Conservation (phyloP, 2,113 vertebrate genomes). For the Indri indri region DNA sequence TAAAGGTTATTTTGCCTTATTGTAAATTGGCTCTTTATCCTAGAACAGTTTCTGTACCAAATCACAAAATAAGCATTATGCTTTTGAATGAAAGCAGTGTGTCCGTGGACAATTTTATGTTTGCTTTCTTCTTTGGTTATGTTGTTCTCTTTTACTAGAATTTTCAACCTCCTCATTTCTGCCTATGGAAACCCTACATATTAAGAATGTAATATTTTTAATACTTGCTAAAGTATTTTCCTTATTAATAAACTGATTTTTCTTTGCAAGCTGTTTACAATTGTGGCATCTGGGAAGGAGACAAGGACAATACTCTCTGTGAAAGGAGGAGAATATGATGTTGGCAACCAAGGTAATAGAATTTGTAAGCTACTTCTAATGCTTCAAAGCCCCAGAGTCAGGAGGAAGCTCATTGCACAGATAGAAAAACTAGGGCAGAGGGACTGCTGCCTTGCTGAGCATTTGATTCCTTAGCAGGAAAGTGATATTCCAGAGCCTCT, state of each 20-base stretch:
- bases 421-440: neutral
- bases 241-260: conserved; percentile 16
- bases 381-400: neutral
- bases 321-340: neutral
- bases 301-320: neutral
- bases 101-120: neutral
- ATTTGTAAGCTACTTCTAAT: neutral
- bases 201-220: neutral
- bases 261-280: neutral
- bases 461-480: neutral
- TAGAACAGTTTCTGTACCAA: conserved; percentile 6
- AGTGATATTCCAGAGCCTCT: neutral
- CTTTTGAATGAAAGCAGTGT: neutral
- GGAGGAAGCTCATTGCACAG: neutral
- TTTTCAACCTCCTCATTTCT: conserved; percentile 32
- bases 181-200: neutral
- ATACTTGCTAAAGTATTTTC: neutral
- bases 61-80: neutral
- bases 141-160: neutral
- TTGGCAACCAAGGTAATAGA: neutral
- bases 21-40: neutral
- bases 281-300: neutral
- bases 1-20: conserved; percentile 6
- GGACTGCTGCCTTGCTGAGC: neutral
- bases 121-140: neutral